Conservation (phyloP, 1,140 invertebrate genomes). For the Achroia grisella region DNA sequence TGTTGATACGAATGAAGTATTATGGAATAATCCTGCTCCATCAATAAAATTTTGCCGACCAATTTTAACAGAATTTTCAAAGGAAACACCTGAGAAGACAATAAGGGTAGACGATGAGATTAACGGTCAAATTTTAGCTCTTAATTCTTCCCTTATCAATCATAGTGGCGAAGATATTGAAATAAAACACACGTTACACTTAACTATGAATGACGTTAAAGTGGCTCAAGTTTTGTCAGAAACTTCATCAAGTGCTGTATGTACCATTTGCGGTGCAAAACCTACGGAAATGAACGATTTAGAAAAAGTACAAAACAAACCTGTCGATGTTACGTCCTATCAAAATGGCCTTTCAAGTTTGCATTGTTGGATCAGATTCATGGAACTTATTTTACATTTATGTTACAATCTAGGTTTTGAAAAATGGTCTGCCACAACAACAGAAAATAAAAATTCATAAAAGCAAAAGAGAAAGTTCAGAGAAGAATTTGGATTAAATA, state of each 20-base stretch:
- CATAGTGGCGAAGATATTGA: neutral
- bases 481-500: slow-evolving; percentile 1
- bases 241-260: slow-evolving; percentile 1
- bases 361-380: slow-evolving; percentile 1
- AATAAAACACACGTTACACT: neutral
- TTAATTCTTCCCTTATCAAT: neutral
- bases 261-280: slow-evolving; percentile 3
- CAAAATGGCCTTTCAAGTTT: slow-evolving; percentile 3
- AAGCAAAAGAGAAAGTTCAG: slow-evolving; percentile 1
- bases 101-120: neutral
- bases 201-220: slow-evolving; percentile 2
- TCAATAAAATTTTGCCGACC: slow-evolving; percentile 2
- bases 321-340: neutral
- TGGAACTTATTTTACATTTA: slow-evolving; percentile 1
- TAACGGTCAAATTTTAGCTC: neutral
- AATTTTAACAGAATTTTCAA: slow-evolving; percentile 1
- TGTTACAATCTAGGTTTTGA: neutral
- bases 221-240: slow-evolving; percentile 3
- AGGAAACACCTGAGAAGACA: slow-evolving; percentile 2
- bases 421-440: neutral
- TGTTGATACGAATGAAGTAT: neutral
- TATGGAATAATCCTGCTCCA: slow-evolving; percentile 1
- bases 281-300: slow-evolving; percentile 4
- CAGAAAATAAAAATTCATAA: neutral
- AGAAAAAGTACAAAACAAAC: neutral